Conservation (phyloP, 92 coral and sea anemone genomes). For the Nematostella vectensis region DNA sequence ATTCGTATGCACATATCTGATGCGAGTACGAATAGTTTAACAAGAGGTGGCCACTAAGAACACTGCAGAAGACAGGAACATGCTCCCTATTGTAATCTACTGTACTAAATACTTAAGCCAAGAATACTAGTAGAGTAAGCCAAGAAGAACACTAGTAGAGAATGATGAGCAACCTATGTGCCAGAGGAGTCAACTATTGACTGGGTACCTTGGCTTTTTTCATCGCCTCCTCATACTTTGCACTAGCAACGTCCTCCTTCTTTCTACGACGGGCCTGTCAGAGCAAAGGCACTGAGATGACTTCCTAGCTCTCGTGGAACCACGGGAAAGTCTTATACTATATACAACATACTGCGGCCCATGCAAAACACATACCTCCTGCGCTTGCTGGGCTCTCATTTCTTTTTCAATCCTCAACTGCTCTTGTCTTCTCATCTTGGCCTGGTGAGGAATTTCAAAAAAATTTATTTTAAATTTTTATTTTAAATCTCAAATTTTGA, state of each 20-base stretch:
- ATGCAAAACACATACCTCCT: constrained; percentile 12
- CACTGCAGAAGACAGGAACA: too few species aligned
- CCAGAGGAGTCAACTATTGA: too few species aligned
- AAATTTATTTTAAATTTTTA: too few species aligned
- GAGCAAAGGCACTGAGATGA: constrained; percentile 2
- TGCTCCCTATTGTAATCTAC: too few species aligned
- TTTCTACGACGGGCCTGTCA: constrained; percentile 79
- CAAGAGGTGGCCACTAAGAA: too few species aligned
- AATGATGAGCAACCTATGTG: too few species aligned
- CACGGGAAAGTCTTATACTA: not conserved
- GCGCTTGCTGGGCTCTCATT: constrained; percentile 53
- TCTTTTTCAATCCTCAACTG: constrained; percentile 62
- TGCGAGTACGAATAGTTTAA: too few species aligned
- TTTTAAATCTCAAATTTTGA: too few species aligned
- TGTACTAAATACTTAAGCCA: too few species aligned
- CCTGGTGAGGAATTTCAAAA: constrained; percentile 24
- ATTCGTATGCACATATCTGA: too few species aligned
- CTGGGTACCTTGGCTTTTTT: constrained; percentile 94
- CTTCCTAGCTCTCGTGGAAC: too few species aligned
- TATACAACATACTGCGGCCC: not conserved
- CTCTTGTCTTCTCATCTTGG: constrained; percentile 56
- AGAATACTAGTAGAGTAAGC: not conserved
- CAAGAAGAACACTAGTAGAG: not conserved
- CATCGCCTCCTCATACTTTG: constrained; percentile 93
- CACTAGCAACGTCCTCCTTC: constrained; percentile 90